These are phyloP conservation scores for Lapara coniferarum DNA, from an alignment of 2,888 invertebrate species.

Conservation along the genomic window DNA sequence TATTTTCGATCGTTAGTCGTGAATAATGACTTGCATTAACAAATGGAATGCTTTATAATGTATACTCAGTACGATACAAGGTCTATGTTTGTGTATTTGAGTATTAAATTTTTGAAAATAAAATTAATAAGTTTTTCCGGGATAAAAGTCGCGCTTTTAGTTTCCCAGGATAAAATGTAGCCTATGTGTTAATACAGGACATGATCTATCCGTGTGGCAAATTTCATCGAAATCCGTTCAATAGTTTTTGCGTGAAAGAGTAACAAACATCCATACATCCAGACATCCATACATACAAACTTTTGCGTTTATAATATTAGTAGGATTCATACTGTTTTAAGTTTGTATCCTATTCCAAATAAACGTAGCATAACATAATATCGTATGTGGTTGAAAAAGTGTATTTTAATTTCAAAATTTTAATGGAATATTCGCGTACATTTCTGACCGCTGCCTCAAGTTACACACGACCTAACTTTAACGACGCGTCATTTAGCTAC, in stretches of 20 bases:
- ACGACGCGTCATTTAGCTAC: neutral
- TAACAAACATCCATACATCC: too few relatives aligned
- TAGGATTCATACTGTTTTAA: too few relatives aligned
- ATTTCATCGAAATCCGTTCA: too few relatives aligned
- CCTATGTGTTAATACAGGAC: too few relatives aligned
- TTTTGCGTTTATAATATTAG: too few relatives aligned
- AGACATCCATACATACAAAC: neutral
- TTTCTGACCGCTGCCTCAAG: slow-evolving; percentile 9
- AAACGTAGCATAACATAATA: too few relatives aligned
- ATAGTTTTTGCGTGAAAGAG: too few relatives aligned
- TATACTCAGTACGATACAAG: neutral
- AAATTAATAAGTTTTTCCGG: neutral
- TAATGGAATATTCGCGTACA: neutral
- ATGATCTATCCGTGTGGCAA: too few relatives aligned
- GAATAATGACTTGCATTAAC: slow-evolving; percentile 13
- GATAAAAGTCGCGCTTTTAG: too few relatives aligned
- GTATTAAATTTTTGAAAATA: too few relatives aligned
- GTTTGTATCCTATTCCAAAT: neutral
- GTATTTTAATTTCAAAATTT: neutral
- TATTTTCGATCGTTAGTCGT: slow-evolving; percentile 12
- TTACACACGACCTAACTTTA: neutral
- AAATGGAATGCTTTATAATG: slow-evolving; percentile 12
- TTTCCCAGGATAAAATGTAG: too few relatives aligned
- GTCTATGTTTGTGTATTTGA: neutral
- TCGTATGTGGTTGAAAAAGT: neutral